These are phyloP conservation scores for Ormia ochracea DNA, from an alignment of 2,888 invertebrate genomes.

Conservation along the genomic window DNA sequence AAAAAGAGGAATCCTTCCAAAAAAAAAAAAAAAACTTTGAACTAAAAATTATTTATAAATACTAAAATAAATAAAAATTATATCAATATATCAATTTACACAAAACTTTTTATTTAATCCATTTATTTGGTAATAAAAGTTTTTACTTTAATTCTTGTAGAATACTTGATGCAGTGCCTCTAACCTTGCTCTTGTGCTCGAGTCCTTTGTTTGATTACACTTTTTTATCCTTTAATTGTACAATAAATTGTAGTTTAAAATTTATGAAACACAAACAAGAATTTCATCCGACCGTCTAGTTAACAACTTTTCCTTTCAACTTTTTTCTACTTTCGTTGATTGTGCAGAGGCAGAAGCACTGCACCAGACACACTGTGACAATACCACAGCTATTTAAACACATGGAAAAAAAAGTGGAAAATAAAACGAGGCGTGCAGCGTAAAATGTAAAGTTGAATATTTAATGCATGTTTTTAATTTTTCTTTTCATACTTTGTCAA, in stretches of 20 bases:
- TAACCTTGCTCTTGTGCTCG: not conserved
- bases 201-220: not conserved
- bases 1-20: too few relatives aligned
- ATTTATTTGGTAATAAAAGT: too few relatives aligned
- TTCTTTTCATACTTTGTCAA: not conserved
- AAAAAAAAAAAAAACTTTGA: too few relatives aligned
- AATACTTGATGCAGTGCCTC: not conserved
- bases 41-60: too few relatives aligned
- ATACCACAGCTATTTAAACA: conserved; percentile 28
- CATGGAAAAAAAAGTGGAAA: not conserved
- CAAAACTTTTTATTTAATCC: too few relatives aligned
- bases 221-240: not conserved
- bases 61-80: too few relatives aligned
- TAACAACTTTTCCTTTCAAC: conserved; percentile 33
- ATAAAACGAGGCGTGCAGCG: conserved; percentile 11
- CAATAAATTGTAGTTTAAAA: conserved; percentile 35
- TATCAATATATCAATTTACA: too few relatives aligned
- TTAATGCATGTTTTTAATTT: conserved; percentile 29
- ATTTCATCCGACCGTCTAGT: conserved; percentile 1
- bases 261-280: conserved; percentile 53
- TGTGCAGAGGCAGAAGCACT: not conserved
- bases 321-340: conserved; percentile 26
- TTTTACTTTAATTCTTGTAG: too few relatives aligned
- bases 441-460: conserved; percentile 52
- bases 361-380: conserved; percentile 43